Conservation (phyloP, 2,113 vertebrate species). For the Chionis minor region DNA sequence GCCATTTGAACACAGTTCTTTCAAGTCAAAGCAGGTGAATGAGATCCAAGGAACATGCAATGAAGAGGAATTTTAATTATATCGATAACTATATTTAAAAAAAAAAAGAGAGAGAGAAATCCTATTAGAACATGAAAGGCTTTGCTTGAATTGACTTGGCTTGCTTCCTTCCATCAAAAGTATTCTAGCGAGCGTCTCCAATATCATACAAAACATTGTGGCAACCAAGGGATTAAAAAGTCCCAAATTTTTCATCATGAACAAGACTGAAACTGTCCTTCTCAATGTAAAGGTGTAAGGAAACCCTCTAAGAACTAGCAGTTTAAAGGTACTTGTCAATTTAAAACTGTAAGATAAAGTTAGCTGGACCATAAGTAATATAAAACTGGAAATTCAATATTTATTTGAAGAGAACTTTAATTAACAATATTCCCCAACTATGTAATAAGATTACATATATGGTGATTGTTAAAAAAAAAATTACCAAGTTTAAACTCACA, state of each 20-base stretch:
- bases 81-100: fast-evolving
- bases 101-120: neutral
- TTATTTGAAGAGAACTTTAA: neutral
- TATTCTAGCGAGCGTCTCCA: neutral
- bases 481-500: neutral
- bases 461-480: neutral
- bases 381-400: neutral
- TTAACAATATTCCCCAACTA: neutral
- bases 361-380: neutral
- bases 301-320: neutral
- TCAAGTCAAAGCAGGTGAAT: neutral
- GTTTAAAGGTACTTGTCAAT: neutral
- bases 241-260: neutral
- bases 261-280: neutral
- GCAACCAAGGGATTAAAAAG: neutral
- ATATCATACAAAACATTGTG: neutral
- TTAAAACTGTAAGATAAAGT: neutral
- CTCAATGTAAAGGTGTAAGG: neutral
- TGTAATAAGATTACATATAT: neutral
- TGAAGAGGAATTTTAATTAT: neutral
- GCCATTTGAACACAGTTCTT: neutral
- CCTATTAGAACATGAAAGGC: neutral
- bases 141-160: neutral
- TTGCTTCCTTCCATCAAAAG: neutral
- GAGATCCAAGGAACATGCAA: neutral